A percentile compares a stretch with the other conserved stretches of the same genome.
phyloP scores from a whole-genome alignment of 2,888 invertebrate genomes.

The Drosophila testacea region DNA sequence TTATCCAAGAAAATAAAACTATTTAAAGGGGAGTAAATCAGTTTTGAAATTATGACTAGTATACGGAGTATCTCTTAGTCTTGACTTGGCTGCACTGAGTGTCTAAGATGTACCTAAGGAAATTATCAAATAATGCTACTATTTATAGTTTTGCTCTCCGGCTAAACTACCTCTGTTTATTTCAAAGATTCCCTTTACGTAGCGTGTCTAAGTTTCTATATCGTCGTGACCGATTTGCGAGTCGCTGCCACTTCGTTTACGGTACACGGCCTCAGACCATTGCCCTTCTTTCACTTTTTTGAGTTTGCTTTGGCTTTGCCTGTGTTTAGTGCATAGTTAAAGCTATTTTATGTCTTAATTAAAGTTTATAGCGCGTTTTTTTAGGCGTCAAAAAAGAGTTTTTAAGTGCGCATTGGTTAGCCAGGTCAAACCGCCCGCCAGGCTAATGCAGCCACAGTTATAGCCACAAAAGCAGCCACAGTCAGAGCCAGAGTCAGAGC shows the following conservation, averaged over 20 bases:
- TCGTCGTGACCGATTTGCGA: conserved; percentile 46
- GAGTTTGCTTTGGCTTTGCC: conserved; percentile 28
- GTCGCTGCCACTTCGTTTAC: conserved; percentile 38
- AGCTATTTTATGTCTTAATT: conserved; percentile 82
- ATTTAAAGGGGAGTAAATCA: neutral
- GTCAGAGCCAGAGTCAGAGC: neutral
- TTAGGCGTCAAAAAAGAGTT: conserved; percentile 77
- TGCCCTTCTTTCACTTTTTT: conserved; percentile 58
- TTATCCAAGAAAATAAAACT: no score
- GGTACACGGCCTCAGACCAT: conserved; percentile 33
- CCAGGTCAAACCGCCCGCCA: conserved; percentile 54
- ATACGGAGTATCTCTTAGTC: neutral
- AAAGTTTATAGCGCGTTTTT: conserved; percentile 77
- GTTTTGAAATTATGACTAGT: neutral
- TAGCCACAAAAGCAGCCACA: neutral
- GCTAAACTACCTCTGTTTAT: neutral
- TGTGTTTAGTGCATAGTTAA: conserved; percentile 71
- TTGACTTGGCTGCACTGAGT: neutral
- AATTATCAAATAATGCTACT: conserved; percentile 2
- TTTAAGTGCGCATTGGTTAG: conserved; percentile 59
- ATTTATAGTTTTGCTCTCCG: conserved; percentile 2
- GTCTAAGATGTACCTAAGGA: no score
- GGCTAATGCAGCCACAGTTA: conserved; percentile 19
- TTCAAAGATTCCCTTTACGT: conserved; percentile 31
- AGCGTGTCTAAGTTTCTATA: conserved; percentile 43